Evolutionary conservation across 2,888 invertebrate species (phyloP), one percentile per base, ranked within the genome.

Genomic region (Hecatera dysodea): DNA sequence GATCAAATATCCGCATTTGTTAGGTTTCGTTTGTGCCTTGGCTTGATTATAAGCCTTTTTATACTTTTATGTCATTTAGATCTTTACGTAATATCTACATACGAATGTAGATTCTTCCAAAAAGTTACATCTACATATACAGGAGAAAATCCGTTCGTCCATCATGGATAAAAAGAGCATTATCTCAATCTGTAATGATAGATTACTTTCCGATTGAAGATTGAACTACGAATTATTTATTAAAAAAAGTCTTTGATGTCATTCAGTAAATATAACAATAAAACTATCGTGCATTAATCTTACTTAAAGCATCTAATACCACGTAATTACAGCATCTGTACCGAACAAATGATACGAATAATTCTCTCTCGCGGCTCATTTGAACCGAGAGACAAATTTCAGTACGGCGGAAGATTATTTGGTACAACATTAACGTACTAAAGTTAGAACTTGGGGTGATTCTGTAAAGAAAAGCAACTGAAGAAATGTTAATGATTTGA

Each of bases 331-430:
- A 65, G 73, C 68, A 57, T 79, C 80, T 80, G 87, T 88, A 85
- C 73, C 61, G 67, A 87, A 88, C 86, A 89, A 91, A 89, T 85
- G 87, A 85, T 84, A 83, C 88, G 80, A 86, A 89, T 89, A 90
- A 90, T 90, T 87, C 75, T 79, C 83, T 77, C 81, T 82, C 86
- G 79, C 83, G 83, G 78, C 88, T 91, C 91, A 90, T 92, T 91
- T 90, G 86, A 85, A 87, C 73, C 74, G 46, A 73, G 80, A 87
- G 88, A 88, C 87, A 82, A 87, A 89, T 56, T 56, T 56, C 74
- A 78, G 69, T 75, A 78, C 67, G 64, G 53, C 67, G 67, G 75
- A 78, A 84, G 77, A 86, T 83, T 85, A 84, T 85, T 78, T 72
- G 78, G 77, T 78, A 73, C 63, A 61, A 63, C 71, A 73, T 75